Evolutionary conservation across 2,888 invertebrate genomes (phyloP), one percentile per base, ranked within the genome.

Genomic region (Listrodromus nycthemerus): DNA sequence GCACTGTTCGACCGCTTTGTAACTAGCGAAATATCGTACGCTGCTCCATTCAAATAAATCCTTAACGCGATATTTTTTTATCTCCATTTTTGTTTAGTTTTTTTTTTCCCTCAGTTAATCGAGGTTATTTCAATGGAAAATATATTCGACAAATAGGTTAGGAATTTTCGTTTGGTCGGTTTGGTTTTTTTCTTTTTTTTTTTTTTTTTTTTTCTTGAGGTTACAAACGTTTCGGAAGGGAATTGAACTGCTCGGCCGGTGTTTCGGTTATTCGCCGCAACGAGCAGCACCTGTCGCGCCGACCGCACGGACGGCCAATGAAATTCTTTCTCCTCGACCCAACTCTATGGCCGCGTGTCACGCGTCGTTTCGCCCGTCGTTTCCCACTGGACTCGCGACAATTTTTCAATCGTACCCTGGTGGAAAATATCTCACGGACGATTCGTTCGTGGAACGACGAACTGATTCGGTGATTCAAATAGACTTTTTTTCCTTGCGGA

Each of bases 211-310:
- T 63, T 63, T 73, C 48, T 45, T n/a, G n/a, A 21, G 73, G 19
- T 21, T 8, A 24, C 4, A 27, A 58, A 13, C 13, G 27, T 65
- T 65, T 75, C 30, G 74, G 30, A 37, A 74, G 50, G 7, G 4
- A 16, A 58, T 1, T 16, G 58, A 16, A 16, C 13, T 10, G 10
- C n/a, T 50, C 48, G 50, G 8, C 24, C 33, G 30, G 3, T 50
- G 37, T n/a, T 50, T 52, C 63, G 13, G 2, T 16, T 1, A 7
- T 24, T 5, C 50, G 7, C 21, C 74, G 65, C 74, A 8, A 8
- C 6, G 16, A 27, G 74, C 74, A 65, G 65, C 74, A 75, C 74
- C 50, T 50, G 65, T 52, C 65, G 73, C 63, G 58, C 5, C 16
- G 5, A 5, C 16, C 4, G 5, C 4, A 10, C 30, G 24, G 58